Evolutionary conservation across 2,888 invertebrate species (phyloP), one percentile per base, ranked within the genome.

Genomic region (Kuschelorhynchus macadamiae): DNA sequence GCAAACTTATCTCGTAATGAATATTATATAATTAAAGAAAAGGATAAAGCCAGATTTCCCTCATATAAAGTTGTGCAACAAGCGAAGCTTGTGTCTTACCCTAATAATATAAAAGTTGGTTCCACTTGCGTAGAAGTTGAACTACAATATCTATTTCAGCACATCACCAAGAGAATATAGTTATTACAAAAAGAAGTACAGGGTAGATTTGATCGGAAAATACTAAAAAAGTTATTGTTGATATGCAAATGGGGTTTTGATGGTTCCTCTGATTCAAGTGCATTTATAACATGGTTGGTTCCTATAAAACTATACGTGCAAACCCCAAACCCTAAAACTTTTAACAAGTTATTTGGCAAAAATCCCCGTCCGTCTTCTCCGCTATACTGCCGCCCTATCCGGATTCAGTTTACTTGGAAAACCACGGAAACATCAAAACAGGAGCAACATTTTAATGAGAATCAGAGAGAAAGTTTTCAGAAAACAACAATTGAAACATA

Each of bases 1-100:
- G 25, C 25, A 7, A 17, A 17, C 33, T 2, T 52, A 32, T 32
- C 52, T 16, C 8, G 52, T 11, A 30, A 52, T 16, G 33, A 52
- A 32, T 52, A 52, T 32, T 14, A 52, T 52, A 25, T 52, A 25
- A 52, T 52, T 52, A 17, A 16, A 52, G 52, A 52, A 52, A 52
- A 52, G 8, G 33, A 52, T 17, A 52, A 16, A 52, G 9, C 8
- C 33, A 30, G 17, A 33, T 52, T 52, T 32, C 52, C 52, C 16
- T 52, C 33, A 33, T 52, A 52, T 16, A 52, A 52, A 52, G 14
- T 52, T 32, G 52, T 52, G n/a, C 33, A 52, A 14, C 25, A 52
- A 33, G 52, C 52, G 1, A 52, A 52, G 32, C 20, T 7, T 21
- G 49, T 25, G 21, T 49, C 21, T 25, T 49, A 49, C 25, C 49